Conservation (phyloP, 2,888 invertebrate species). For the Scotopteryx bipunctaria region DNA sequence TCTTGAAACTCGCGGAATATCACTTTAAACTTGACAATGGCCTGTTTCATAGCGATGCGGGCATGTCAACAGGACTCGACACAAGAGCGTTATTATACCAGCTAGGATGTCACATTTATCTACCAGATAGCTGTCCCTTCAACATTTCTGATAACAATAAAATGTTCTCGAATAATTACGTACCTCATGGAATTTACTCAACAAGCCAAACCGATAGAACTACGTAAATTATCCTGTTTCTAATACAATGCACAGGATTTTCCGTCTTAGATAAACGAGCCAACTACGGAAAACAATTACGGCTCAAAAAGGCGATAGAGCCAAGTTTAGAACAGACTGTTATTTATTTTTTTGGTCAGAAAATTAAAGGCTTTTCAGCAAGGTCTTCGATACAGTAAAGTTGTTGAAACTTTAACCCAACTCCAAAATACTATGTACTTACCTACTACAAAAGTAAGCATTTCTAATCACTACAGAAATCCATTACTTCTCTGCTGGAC, state of each 20-base stretch:
- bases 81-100: conserved; percentile 54
- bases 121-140: conserved; percentile 51
- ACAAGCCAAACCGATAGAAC: conserved; percentile 37
- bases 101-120: conserved; percentile 54
- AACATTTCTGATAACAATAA: conserved; percentile 46
- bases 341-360: background rate
- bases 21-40: conserved; percentile 23
- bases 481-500: too few relatives aligned
- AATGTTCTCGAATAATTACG: conserved; percentile 31
- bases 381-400: background rate
- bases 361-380: background rate
- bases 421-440: too few relatives aligned
- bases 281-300: conserved; percentile 35
- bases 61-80: conserved; percentile 42
- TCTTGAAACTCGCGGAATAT: conserved; percentile 6
- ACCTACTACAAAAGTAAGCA: too few relatives aligned
- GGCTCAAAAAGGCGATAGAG: conserved; percentile 6
- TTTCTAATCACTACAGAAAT: too few relatives aligned
- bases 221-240: conserved; percentile 40
- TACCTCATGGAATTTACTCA: conserved; percentile 42
- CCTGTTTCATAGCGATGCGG: conserved; percentile 33
- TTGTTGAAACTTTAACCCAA: too few relatives aligned
- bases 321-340: background rate
- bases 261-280: conserved; percentile 42
- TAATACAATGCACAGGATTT: conserved; percentile 46